Percentiles rank a stretch among this genome's conserved stretches.
Conservation (phyloP, 1,140 invertebrate genomes). For the Drosophila bocki region DNA sequence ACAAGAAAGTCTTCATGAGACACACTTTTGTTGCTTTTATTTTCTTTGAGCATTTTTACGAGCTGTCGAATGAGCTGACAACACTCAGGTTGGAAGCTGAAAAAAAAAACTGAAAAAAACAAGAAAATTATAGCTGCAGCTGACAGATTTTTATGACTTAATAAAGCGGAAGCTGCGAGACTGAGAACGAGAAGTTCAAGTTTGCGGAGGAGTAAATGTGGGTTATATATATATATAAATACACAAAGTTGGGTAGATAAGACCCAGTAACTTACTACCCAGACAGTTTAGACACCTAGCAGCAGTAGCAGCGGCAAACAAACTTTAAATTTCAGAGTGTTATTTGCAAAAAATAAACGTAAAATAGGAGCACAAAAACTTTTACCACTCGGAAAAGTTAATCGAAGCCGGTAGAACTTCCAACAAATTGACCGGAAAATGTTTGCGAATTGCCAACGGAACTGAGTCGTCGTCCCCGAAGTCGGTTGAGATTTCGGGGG, state of each 20-base stretch:
- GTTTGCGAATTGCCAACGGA: slow-evolving; percentile 80
- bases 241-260: slow-evolving; percentile 28
- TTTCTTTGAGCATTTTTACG: slow-evolving; percentile 56
- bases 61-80: slow-evolving; percentile 62
- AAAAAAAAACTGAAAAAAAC: not conserved
- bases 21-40: slow-evolving; percentile 27
- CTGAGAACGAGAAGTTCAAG: slow-evolving; percentile 38
- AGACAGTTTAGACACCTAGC: slow-evolving; percentile 38
- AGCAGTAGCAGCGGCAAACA: slow-evolving; percentile 3
- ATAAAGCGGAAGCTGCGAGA: slow-evolving; percentile 27
- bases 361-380: slow-evolving; percentile 19
- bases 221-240: slow-evolving; percentile 37
- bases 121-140: slow-evolving; percentile 54
- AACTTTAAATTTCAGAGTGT: slow-evolving; percentile 50
- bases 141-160: slow-evolving; percentile 61
- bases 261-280: slow-evolving; percentile 47
- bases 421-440: slow-evolving; percentile 81
- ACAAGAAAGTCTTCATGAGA: slow-evolving; percentile 19
- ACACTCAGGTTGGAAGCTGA: slow-evolving; percentile 51
- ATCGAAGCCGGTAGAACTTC: slow-evolving; percentile 71
- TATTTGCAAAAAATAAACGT: slow-evolving; percentile 52
- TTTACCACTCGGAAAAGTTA: slow-evolving; percentile 64
- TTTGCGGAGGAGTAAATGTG: slow-evolving; percentile 39
- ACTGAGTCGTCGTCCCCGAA: slow-evolving; percentile 32
- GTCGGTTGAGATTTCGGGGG: slow-evolving; percentile 53